Base-by-base conservation (phyloP, 2,888 invertebrate genomes). In the Trichacis sp. region DNA sequence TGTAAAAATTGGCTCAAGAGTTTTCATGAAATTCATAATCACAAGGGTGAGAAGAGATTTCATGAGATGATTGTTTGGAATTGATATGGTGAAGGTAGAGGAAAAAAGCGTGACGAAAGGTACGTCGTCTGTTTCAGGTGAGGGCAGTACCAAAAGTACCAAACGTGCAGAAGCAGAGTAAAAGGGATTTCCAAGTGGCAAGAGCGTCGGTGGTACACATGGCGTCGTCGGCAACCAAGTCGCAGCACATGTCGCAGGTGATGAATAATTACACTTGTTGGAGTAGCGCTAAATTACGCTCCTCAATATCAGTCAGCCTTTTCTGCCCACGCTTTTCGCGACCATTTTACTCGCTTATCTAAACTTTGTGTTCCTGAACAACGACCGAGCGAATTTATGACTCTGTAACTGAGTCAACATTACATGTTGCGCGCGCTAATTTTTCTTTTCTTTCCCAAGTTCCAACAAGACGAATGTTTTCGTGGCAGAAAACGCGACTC, bases 191-290 rank as follows among this genome's bases (percentile, higher is more conserved):
- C 69, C 83, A 79, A 75, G 81, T 84, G 76, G 82, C 84, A 64
- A 74, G 80, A 73, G 76, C 82, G 57, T 82, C 84, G 60, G 81
- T 82, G 69, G 83, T 84, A 67, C 82, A 84, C 75, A 83, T 84
- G 81, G 80, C 83, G 69, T 83, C 84, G 61, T 80, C 82, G 67
- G 82, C 83, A 33, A 82, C 79, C 47, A 78, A 79, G 73, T 83
- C 84, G 43, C 84, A 83, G 66, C 83, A 84, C 75, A 79, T 82
- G 78, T 82, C 83, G 17, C 83, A 83, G 81, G 84, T 83, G 76
- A 70, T 62, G 65, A 65, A 60, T 65, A 65, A 65, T 65, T 65
- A 57, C 60, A 17, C 50, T 29, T 57, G 48, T 33, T 40, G 36
- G 19, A 40, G 18, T 52, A 12, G 48, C 58, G 46, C 50, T 54